A percentile compares a stretch with the other conserved stretches of the same genome.
These are phyloP conservation scores for Ectemnius continuus DNA, from an alignment of 2,888 invertebrate species.

Conservation along the genomic window DNA sequence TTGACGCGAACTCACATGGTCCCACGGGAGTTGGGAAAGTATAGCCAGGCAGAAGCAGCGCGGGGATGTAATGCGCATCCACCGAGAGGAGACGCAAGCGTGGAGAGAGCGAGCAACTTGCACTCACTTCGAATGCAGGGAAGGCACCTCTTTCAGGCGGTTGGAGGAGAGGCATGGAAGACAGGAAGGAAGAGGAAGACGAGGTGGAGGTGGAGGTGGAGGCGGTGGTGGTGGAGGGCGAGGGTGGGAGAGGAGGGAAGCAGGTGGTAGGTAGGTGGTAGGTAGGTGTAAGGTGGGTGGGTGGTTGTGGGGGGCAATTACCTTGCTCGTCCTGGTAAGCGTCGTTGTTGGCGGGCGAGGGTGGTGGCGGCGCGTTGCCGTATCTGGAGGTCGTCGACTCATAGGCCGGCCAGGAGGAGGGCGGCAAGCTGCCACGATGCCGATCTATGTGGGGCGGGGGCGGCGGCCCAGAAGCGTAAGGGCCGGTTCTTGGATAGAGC, in stretches of 20 bases:
- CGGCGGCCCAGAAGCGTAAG: conserved; percentile 76
- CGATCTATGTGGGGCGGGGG: conserved; percentile 76
- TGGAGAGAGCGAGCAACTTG: too few species aligned
- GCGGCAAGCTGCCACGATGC: conserved; percentile 70
- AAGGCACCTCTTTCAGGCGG: too few species aligned
- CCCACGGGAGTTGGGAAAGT: too few species aligned
- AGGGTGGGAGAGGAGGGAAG: not conserved
- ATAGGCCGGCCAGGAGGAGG: conserved; percentile 74
- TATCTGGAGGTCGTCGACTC: conserved; percentile 73
- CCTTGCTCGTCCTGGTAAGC: conserved; percentile 73
- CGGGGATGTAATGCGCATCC: too few species aligned
- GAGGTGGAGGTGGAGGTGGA: too few species aligned
- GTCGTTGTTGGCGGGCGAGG: conserved; percentile 72
- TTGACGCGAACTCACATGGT: too few species aligned
- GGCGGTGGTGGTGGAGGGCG: too few species aligned
- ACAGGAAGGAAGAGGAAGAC: too few species aligned
- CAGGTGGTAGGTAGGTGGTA: not conserved
- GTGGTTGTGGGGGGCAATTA: conserved; percentile 41
- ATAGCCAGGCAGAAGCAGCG: too few species aligned
- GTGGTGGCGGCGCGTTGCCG: conserved; percentile 72
- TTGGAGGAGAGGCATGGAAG: too few species aligned
- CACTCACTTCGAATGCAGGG: too few species aligned
- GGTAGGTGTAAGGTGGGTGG: not conserved
- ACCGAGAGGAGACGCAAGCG: too few species aligned
- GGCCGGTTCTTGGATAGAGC: conserved; percentile 73